phyloP scores from a whole-genome alignment of 2,797 vertebrate genomes.

The Sebastes taczanowskii region DNA sequence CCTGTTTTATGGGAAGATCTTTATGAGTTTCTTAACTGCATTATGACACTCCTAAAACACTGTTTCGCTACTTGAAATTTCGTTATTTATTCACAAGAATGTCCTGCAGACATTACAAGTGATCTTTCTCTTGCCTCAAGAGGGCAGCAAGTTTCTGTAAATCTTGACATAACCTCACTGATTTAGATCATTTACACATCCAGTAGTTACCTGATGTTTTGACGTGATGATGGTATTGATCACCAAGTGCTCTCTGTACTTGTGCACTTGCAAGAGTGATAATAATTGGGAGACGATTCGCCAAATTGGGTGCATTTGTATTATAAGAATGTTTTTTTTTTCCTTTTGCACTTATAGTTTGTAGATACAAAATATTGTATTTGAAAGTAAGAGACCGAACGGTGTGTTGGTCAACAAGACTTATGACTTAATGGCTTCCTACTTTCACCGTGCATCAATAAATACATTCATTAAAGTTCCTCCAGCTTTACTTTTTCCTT shows the following conservation, averaged over 20 bases:
- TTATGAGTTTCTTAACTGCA: background rate
- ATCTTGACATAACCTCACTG: background rate
- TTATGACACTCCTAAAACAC: conserved; percentile 9
- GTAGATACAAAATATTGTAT: conserved; percentile 11
- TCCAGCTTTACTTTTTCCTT: background rate
- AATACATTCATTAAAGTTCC: conserved; percentile 29
- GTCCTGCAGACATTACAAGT: conserved; percentile 8
- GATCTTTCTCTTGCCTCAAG: conserved; percentile 21
- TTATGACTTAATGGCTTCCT: conserved; percentile 1
- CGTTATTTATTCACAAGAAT: conserved; percentile 55
- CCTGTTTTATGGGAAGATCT: conserved; percentile 50
- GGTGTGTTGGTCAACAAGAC: background rate
- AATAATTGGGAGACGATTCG: background rate
- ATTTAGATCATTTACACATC: conserved; percentile 7
- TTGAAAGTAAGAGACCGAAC: conserved; percentile 12
- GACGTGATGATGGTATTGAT: conserved; percentile 31
- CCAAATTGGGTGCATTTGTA: conserved; percentile 22
- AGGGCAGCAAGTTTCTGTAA: conserved; percentile 39
- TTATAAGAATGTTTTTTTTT: conserved; percentile 8
- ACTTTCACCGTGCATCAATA: conserved; percentile 41
- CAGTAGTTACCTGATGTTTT: conserved; percentile 1
- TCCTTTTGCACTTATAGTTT: conserved; percentile 19
- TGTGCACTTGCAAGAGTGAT: conserved; percentile 2
- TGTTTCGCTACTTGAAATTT: conserved; percentile 21
- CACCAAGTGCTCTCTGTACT: conserved; percentile 43